Evolutionary conservation across 2,113 vertebrate species (phyloP).

Genomic region (Australoheros scitulus): DNA sequence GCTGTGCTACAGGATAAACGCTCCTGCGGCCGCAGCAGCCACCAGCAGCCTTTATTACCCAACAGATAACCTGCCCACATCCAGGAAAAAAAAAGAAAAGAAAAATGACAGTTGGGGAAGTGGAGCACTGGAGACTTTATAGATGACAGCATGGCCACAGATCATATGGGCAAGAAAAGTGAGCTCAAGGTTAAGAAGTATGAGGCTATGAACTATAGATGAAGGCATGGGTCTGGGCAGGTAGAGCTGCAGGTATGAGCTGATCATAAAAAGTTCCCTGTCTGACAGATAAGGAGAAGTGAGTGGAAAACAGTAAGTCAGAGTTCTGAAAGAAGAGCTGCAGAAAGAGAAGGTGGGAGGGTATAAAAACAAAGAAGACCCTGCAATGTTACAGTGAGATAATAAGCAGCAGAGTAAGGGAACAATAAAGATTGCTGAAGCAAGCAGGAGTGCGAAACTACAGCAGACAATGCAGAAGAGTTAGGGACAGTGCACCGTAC

Average conservation of each 20-base stretch:
- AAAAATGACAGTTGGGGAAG: constrained; percentile 48
- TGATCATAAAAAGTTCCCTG: constrained; percentile 36
- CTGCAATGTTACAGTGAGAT: constrained; percentile 40
- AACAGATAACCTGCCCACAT: constrained; percentile 68
- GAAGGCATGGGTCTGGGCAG: constrained; percentile 36
- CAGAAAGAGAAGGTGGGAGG: constrained; percentile 4
- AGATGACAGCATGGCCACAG: constrained; percentile 70
- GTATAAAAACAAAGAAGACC: constrained; percentile 46
- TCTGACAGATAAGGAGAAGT: constrained; percentile 49
- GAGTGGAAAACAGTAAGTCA: constrained; percentile 31
- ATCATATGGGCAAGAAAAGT: constrained; percentile 60
- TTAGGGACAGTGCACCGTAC: constrained; percentile 65
- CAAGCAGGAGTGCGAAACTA: constrained; percentile 36
- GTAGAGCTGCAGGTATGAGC: neutral
- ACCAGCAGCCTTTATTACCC: constrained; percentile 72
- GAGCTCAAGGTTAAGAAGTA: constrained; percentile 68
- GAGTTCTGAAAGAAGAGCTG: constrained; percentile 10
- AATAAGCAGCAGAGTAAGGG: constrained; percentile 46
- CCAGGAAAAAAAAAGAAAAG: constrained; percentile 17
- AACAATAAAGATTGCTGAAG: constrained; percentile 59
- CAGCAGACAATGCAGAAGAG: constrained; percentile 43
- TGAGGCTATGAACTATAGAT: constrained; percentile 52
- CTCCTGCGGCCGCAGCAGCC: constrained; percentile 48
- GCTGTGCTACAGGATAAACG: constrained; percentile 74
- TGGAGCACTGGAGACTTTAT: constrained; percentile 61